Base-by-base conservation (phyloP, 2,888 invertebrate species). In the Xanthorhoe spadicearia region DNA sequence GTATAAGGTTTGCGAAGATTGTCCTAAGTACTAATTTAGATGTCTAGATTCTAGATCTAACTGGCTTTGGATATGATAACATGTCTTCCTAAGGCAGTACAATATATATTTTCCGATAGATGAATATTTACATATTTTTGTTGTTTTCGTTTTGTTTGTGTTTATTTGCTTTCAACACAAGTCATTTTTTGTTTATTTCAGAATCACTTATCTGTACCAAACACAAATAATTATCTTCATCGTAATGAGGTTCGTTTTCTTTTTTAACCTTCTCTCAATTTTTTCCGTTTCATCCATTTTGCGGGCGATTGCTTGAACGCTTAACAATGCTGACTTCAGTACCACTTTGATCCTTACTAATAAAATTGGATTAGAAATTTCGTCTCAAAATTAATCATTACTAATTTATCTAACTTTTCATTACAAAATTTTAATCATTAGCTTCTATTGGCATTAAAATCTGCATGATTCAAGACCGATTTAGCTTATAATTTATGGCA, bases 151-250 rank as follows among this genome's bases (percentile, higher is more conserved):
- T 89, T 76, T 81, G 82, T 90, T 89, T 90, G 90, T 90, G 87
- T 91, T 91, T 93, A 94, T 94, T 94, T 94, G 93, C 94, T 94
- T 92, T 87, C 84, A 86, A 92, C 91, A 92, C 90, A 84, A 87
- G 86, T 87, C 88, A 89, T 86, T 90, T 91, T 89, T 92, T 95
- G 94, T 95, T 94, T 96, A 96, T 96, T 96, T 94, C 96, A 96
- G 96, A 96, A 95, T 94, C 96, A 96, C 95, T 96, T 96, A 95
- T 96, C 96, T 95, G 96, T 96, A 95, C 96, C 96, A 94, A 95
- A 95, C 95, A 96, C 95, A 95, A 95, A 95, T 96, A 96, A 96
- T 95, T 96, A 95, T 94, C 96, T 95, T 86, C 96, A 96, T 94
- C 95, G 95, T 91, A 95, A 94, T 94, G 96, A 96, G 96, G 96